Base-by-base conservation (phyloP, 2,797 vertebrate species). In the Yasuhikotakia modesta region DNA sequence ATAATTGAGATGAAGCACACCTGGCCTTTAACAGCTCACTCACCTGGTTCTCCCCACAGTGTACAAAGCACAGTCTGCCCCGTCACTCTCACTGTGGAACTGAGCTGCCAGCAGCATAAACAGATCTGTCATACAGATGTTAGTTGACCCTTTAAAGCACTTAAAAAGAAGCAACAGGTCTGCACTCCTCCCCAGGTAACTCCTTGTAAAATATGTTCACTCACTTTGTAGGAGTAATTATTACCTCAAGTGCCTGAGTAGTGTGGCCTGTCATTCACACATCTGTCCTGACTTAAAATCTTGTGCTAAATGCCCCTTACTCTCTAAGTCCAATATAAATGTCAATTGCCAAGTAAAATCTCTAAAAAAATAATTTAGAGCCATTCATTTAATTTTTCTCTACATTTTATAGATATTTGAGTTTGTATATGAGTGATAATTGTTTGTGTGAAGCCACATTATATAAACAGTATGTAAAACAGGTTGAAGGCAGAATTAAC, bases 21-120 rank as follows among this genome's bases (percentile, higher is more conserved):
- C 91, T 92, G 92, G 82, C 60, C 83, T 88, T 86, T 87, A 89
- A 89, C 39, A 65, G 84, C 81, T 4, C 68, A 84, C 72, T 91
- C 90, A 91, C 86, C 91, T 92, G 91, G 82, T 89, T 87, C 68
- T 67, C 52, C 50, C 69, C 73, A 68, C 50, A 35, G 32, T 69
- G 65, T 78, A 65, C 43, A 55, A 2, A 73, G 64, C 30, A 71
- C 67, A 19, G 52, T 35, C 71, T 57, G 22, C 21, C 22, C 71
- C 17, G 75, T 81, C 76, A 82, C 73, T 81, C 76, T 76, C 83
- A 66, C 79, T 83, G 76, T 70, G 68, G 69, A 77, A 46, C 67
- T 61, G 58, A 57, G 27, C 70, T 4, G 63, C 63, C 27, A 58
- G 19, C 16, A 55, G 55, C 69, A 63, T 57, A 66, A 48, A 76